Base-by-base conservation (phyloP, 2,797 vertebrate species). In the Salmo trutta region DNA sequence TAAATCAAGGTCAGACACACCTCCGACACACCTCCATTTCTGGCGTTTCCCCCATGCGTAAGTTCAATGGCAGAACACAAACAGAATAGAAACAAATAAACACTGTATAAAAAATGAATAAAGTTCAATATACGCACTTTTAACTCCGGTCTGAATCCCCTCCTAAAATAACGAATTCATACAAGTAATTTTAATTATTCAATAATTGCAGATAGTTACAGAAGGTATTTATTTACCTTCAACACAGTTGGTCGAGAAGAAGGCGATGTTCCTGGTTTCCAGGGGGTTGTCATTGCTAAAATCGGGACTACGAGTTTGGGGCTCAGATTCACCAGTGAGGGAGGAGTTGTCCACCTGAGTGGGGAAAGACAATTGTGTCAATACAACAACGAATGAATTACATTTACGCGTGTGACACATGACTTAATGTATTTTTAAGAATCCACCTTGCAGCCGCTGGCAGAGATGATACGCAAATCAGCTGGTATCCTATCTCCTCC, bases 181-280 rank as follows among this genome's bases (percentile, higher is more conserved):
- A 12, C 41, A 47, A 12, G 41, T 1, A 47, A 51, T 65, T 65
- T 66, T 1, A 29, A 29, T 1, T 27, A 66, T 66, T 66, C 4
- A 71, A 41, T 21, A 19, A 71, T 1, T 24, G 24, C 10, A 62
- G 21, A 33, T 70, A 59, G 21, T 16, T 67, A 14, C 21, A 31
- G 3, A 62, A 17, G 4, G 16, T 67, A 68, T 19, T 14, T 67
- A 68, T 19, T 14, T 89, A 98, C 98, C 98, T 96, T 99, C 98
- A 67, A 99, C 98, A 75, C 98, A 99, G 91, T 99, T 99, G 79
- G 97, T 99, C 15, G 97, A 99, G 83, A 99, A 99, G 90, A 99
- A 99, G 16, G 96, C 98, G 16, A 99, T 97, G 89, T 99, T 99
- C 78, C 96, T 95, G 0, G 98, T 99, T 90, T 99, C 98, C 87